phyloP scores from a whole-genome alignment of 2,113 vertebrate species.

The Enhydra lutris region DNA sequence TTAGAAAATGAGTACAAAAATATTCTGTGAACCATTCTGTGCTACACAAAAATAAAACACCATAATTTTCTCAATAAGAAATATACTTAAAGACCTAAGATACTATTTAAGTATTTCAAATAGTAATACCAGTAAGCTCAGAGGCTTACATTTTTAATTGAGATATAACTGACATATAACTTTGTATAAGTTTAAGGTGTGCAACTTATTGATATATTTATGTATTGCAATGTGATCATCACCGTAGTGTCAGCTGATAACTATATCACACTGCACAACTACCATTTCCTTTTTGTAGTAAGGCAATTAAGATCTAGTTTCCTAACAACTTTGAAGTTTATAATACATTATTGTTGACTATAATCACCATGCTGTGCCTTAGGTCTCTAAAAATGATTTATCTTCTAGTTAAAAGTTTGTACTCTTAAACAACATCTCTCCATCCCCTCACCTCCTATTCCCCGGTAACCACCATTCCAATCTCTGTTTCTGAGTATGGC shows the following conservation, averaged over 20 bases:
- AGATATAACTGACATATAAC: background rate
- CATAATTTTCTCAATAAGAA: background rate
- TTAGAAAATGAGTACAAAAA: background rate
- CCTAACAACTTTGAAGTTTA: background rate
- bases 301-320: background rate
- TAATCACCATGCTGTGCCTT: background rate
- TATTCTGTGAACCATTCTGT: background rate
- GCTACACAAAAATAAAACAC: background rate
- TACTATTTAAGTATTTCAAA: background rate
- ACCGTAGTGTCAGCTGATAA: background rate
- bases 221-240: background rate
- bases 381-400: background rate
- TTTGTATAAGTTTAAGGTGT: background rate
- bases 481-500: background rate
- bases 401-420: background rate
- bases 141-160: background rate
- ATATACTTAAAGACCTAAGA: background rate
- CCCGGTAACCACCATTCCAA: background rate
- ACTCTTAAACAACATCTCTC: background rate
- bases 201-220: background rate
- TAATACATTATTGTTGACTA: background rate
- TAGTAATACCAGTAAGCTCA: background rate
- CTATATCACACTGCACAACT: background rate
- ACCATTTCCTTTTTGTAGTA: background rate
- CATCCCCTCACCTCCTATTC: background rate